phyloP scores from a whole-genome alignment of 2,888 invertebrate species.

The Acrocyrtus sp. region DNA sequence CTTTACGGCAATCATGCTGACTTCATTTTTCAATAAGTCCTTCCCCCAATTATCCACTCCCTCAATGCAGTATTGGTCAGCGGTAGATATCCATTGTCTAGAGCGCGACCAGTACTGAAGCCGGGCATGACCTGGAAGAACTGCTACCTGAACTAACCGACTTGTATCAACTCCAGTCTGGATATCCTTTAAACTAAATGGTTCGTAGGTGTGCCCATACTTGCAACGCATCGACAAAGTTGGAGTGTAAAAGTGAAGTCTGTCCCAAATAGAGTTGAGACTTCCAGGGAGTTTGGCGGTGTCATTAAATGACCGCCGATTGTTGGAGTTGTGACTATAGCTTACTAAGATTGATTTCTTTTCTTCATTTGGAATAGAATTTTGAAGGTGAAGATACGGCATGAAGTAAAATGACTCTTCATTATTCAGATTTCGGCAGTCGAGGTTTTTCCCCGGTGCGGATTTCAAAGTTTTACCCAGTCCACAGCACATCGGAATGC shows the following conservation, averaged over 20 bases:
- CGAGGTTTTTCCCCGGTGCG: too few species aligned
- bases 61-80: conserved; percentile 3
- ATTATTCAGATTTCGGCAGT: conserved; percentile 11
- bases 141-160: not conserved
- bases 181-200: not conserved
- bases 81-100: not conserved
- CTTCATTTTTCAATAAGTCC: not conserved
- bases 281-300: not conserved
- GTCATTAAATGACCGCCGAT: not conserved
- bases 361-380: not conserved
- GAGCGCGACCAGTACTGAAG: not conserved
- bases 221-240: not conserved
- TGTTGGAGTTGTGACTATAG: not conserved
- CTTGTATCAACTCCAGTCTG: not conserved
- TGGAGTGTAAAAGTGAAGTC: not conserved
- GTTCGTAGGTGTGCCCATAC: too few species aligned
- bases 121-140: not conserved
- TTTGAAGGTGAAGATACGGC: not conserved
- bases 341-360: not conserved
- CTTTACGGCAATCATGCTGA: not conserved
- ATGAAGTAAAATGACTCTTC: conserved; percentile 3
- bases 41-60: conserved; percentile 1
- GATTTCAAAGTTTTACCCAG: too few species aligned
- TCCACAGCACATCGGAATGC: too few species aligned
- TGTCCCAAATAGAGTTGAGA: not conserved